Conservation (phyloP, 2,113 vertebrate species). For the Rafetus swinhoei region DNA sequence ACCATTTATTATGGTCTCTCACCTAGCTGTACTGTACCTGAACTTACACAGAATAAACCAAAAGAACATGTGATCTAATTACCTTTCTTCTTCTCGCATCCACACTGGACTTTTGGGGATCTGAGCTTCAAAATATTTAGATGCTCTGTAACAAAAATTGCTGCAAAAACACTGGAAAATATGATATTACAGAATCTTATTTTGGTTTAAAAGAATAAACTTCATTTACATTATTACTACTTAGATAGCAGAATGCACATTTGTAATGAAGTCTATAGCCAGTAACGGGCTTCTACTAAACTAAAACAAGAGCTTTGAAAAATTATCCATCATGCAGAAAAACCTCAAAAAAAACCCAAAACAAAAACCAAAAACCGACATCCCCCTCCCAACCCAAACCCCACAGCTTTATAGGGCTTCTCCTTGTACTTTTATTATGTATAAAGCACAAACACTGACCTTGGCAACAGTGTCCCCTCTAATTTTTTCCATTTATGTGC, state of each 20-base stretch:
- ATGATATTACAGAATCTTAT: not conserved
- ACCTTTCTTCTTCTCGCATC: constrained; percentile 92
- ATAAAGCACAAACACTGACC: not conserved
- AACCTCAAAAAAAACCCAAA: not conserved
- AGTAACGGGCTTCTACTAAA: not conserved
- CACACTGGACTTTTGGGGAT: constrained; percentile 92
- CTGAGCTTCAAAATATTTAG: constrained; percentile 92
- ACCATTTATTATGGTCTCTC: not conserved
- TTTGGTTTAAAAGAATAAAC: not conserved
- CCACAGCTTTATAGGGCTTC: not conserved
- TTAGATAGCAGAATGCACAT: not conserved
- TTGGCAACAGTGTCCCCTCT: not conserved
- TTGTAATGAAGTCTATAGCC: not conserved
- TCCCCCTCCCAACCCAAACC: not conserved
- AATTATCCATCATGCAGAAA: not conserved
- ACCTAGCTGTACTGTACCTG: not conserved
- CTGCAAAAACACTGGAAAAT: constrained; percentile 91
- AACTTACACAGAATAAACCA: not conserved
- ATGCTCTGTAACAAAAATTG: constrained; percentile 96
- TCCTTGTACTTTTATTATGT: not conserved
- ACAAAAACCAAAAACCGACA: not conserved
- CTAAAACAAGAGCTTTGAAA: not conserved
- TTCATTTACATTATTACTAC: not conserved
- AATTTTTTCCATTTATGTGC: too few relatives aligned
- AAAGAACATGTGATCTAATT: constrained; percentile 20